Conservation (phyloP, 2,888 invertebrate genomes). For the Agelastica alni region DNA sequence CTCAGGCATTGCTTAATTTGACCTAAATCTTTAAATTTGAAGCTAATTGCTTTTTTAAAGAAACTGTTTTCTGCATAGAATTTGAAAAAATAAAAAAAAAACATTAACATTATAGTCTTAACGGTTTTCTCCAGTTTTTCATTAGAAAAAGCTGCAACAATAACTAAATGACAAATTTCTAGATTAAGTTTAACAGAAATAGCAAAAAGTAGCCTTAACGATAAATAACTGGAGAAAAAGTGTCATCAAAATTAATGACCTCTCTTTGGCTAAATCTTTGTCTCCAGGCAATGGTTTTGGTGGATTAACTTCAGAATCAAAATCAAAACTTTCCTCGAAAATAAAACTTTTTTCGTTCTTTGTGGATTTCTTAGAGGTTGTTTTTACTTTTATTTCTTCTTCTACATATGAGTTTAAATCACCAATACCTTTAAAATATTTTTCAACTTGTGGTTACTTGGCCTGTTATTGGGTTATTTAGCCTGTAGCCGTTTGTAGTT, state of each 20-base stretch:
- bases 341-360: no score
- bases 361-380: no score
- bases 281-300: no score
- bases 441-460: slow-evolving; percentile 12
- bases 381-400: no score
- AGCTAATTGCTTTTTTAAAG: slow-evolving; percentile 27
- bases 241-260: background rate
- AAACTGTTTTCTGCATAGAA: slow-evolving; percentile 15
- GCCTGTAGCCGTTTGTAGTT: slow-evolving; percentile 20
- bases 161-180: background rate
- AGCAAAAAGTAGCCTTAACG: no score
- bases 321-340: no score
- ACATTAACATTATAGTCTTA: background rate
- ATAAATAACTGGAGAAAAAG: no score
- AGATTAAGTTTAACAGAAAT: background rate
- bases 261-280: background rate
- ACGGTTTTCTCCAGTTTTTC: background rate
- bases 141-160: no score
- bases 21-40: slow-evolving; percentile 21
- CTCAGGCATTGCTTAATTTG: slow-evolving; percentile 28
- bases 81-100: slow-evolving; percentile 37
- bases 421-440: no score
- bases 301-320: no score
- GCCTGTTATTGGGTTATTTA: slow-evolving; percentile 11
- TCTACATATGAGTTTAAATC: no score